These are phyloP conservation scores for Drosophila atroscutellata DNA, from an alignment of 2,888 invertebrate species.

Conservation along the genomic window DNA sequence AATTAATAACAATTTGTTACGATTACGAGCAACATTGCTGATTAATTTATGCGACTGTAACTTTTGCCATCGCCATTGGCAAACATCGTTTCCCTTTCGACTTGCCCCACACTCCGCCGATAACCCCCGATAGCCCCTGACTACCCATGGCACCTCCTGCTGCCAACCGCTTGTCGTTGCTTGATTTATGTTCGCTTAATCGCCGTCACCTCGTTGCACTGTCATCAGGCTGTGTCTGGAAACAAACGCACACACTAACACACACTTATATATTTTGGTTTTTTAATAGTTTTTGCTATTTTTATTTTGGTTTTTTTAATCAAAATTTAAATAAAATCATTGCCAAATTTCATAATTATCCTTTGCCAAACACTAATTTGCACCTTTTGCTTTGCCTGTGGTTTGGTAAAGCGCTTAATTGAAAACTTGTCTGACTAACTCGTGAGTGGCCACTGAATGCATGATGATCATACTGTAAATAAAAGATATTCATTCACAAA, in stretches of 20 bases:
- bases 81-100: conserved; percentile 28
- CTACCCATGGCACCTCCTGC: neutral
- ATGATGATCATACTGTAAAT: neutral
- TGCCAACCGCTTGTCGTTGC: conserved; percentile 19
- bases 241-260: neutral
- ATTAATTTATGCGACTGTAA: conserved; percentile 64
- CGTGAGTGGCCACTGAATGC: neutral
- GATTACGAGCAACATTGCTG: conserved; percentile 53
- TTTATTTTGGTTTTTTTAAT: conserved; percentile 23
- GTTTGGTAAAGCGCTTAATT: neutral
- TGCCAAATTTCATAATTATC: conserved; percentile 22
- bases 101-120: neutral
- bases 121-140: rapidly evolving
- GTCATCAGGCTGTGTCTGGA: conserved; percentile 34
- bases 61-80: conserved; percentile 38
- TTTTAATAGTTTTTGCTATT: neutral
- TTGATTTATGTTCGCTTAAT: conserved; percentile 56
- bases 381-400: neutral
- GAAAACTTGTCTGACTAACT: neutral
- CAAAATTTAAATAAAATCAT: conserved; percentile 48
- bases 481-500: neutral
- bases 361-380: neutral
- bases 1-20: conserved; percentile 71
- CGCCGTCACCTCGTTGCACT: conserved; percentile 54
- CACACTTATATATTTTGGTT: conserved; percentile 5